Percentiles rank a stretch among this genome's conserved stretches.
phyloP scores from a whole-genome alignment of 1,140 invertebrate species.

The Spodoptera frugiperda region DNA sequence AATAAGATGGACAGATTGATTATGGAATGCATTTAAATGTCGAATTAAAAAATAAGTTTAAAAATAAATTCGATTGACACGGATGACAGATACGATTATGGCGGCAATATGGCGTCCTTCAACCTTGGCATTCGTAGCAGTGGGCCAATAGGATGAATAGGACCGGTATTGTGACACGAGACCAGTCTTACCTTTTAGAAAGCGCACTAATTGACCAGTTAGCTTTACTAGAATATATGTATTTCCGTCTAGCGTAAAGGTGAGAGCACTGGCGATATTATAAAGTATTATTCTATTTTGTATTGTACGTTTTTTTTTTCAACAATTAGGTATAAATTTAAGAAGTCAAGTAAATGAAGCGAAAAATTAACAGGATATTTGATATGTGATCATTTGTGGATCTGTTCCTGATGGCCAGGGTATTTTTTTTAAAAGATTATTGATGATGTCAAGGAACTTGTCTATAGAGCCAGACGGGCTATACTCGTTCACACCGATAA shows the following conservation, averaged over 20 bases:
- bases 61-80: not conserved
- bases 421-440: too few species aligned
- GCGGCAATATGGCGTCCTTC: not conserved
- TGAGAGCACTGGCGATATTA: too few species aligned
- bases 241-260: not conserved
- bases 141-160: slow-evolving; percentile 41
- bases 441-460: too few species aligned
- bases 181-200: slow-evolving; percentile 28
- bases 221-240: not conserved
- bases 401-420: too few species aligned
- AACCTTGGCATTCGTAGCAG: slow-evolving; percentile 54
- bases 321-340: too few species aligned
- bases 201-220: slow-evolving; percentile 7
- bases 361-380: too few species aligned
- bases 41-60: slow-evolving; percentile 2
- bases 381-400: too few species aligned
- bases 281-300: too few species aligned
- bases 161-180: slow-evolving; percentile 43
- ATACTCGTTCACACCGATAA: too few species aligned
- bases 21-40: not conserved
- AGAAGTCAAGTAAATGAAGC: too few species aligned
- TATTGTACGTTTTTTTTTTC: too few species aligned
- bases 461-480: too few species aligned
- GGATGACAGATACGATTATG: slow-evolving; percentile 7
- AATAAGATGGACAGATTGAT: not conserved